Percentiles rank a stretch among this genome's conserved stretches.
Conservation (phyloP, 2,113 vertebrate genomes). For the Bostrychus sinensis region DNA sequence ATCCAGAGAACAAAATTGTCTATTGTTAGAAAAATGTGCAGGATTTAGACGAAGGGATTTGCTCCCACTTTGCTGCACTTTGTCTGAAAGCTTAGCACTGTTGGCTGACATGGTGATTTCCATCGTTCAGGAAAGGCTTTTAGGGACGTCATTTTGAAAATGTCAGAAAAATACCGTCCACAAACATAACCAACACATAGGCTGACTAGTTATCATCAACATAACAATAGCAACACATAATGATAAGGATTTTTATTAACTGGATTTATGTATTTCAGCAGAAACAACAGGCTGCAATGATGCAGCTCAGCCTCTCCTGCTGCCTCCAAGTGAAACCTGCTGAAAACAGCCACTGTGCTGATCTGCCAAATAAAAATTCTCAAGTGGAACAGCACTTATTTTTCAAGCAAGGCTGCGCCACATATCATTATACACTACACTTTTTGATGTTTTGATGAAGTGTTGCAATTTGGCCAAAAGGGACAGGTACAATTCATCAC, state of each 20-base stretch:
- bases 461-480: conserved; percentile 57
- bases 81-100: conserved; percentile 58
- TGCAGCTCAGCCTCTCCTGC: conserved; percentile 24
- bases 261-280: conserved; percentile 6
- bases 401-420: conserved; percentile 37
- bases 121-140: conserved; percentile 44
- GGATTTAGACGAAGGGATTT: conserved; percentile 68
- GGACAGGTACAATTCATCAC: conserved; percentile 66
- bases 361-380: conserved; percentile 19
- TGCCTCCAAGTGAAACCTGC: conserved; percentile 5
- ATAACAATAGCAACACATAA: conserved; percentile 18
- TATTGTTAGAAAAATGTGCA: conserved; percentile 68
- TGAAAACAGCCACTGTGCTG: conserved; percentile 5
- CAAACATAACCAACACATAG: conserved; percentile 19
- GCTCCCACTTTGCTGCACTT: conserved; percentile 61
- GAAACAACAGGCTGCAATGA: conserved; percentile 19
- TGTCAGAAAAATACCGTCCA: background rate
- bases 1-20: conserved; percentile 59
- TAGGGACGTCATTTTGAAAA: conserved; percentile 36
- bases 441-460: conserved; percentile 72
- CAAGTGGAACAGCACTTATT: conserved; percentile 29
- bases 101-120: conserved; percentile 53
- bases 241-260: conserved; percentile 21
- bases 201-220: conserved; percentile 15
- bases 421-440: conserved; percentile 54